Base-by-base conservation (phyloP, 2,113 vertebrate species). In the Actinemys pallida region DNA sequence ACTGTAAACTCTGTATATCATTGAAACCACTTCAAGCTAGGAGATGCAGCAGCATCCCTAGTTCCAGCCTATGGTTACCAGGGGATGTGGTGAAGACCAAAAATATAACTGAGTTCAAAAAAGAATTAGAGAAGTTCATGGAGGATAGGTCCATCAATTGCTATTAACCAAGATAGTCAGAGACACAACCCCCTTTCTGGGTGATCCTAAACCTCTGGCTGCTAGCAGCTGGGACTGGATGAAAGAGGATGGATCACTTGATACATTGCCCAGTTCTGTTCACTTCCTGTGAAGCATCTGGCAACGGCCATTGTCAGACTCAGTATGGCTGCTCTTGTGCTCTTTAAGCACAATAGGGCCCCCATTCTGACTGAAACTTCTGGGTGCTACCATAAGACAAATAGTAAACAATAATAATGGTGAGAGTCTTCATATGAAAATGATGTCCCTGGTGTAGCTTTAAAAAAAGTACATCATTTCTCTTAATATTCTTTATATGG, bases 381-480 rank as follows among this genome's bases (percentile, higher is more conserved):
- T n/a, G 62, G n/a, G 35, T 10, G 59, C 65, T 39, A 72, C 65
- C n/a, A 22, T 72, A 31, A 57, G 50, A 50, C 65, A 82, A 65
- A 65, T 52, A 82, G 47, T 11, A 79, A 50, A 49, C 3, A 31
- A 75, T 75, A 49, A 31, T 88, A 65, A 65, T 88, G 31, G 49
- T 81, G 20, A 80, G 19, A 42, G 24, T 65, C 45, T 81, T 81
- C 35, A 50, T 53, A 62, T 35, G 42, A n/a, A 45, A 80, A 54
- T 17, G 24, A 87, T 87, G 12, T 79, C 65, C 54, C 20, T 50
- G 54, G 42, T 72, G 82, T 57, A 91, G 81, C 82, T 92, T 83
- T 6, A 86, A 96, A 93, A 89, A 86, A 90, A 94, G 29, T 53
- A 92, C 84, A 87, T 82, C 39, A 50, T 93, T 92, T 95, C 85